Conservation (phyloP, 2,113 vertebrate species). For the Petrocephalus microphthalmus region DNA sequence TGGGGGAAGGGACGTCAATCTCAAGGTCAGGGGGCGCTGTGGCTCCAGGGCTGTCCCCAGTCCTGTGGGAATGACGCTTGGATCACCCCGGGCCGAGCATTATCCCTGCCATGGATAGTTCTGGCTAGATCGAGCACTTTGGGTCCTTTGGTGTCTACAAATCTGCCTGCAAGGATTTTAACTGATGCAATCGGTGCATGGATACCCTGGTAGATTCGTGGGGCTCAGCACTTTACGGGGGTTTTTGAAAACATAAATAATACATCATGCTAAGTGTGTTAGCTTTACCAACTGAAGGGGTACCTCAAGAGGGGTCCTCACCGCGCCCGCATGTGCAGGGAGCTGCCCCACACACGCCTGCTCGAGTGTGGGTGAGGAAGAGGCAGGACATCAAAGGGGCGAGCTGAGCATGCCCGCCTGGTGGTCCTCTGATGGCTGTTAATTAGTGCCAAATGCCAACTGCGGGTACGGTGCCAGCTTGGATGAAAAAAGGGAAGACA, state of each 20-base stretch:
- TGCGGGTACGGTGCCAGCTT: constrained; percentile 75
- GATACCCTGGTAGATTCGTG: neutral
- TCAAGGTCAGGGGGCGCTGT: neutral
- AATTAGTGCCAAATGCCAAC: constrained; percentile 84
- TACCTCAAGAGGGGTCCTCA: neutral
- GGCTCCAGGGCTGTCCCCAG: neutral
- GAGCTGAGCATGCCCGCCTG: constrained; percentile 70
- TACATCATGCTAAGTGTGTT: too few relatives aligned
- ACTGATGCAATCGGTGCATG: neutral
- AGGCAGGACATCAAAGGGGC: constrained; percentile 13
- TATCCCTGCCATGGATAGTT: neutral
- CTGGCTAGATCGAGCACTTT: neutral
- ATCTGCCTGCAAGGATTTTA: neutral
- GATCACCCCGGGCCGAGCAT: neutral
- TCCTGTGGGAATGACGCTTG: neutral
- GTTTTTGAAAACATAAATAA: too few relatives aligned
- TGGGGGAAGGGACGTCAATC: neutral
- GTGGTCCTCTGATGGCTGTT: constrained; percentile 72
- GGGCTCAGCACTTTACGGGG: neutral
- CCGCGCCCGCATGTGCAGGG: neutral
- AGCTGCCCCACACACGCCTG: neutral
- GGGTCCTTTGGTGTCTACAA: neutral
- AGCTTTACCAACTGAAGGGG: neutral
- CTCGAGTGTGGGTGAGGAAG: constrained; percentile 1
- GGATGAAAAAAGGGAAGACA: constrained; percentile 63